phyloP scores from a whole-genome alignment of 2,888 invertebrate species.

The Drosophila merina region DNA sequence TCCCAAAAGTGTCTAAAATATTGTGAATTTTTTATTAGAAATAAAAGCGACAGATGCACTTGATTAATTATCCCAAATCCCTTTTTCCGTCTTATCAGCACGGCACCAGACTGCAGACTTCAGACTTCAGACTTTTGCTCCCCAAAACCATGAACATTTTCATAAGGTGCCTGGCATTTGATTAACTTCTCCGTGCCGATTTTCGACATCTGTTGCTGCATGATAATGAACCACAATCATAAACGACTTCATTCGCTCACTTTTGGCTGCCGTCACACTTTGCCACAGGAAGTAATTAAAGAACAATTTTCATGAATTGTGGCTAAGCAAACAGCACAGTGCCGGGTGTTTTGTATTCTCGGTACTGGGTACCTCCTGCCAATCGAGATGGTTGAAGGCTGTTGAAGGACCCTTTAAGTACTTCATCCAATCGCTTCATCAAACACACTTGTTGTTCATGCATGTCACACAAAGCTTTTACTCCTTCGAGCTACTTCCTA shows the following conservation, averaged over 20 bases:
- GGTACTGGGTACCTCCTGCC: neutral
- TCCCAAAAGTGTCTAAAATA: neutral
- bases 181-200: slow-evolving; percentile 58
- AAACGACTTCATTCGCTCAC: slow-evolving; percentile 42
- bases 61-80: slow-evolving; percentile 67
- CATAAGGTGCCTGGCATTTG: slow-evolving; percentile 49
- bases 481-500: slow-evolving; percentile 21
- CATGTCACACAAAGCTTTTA: slow-evolving; percentile 39
- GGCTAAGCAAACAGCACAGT: slow-evolving; percentile 36
- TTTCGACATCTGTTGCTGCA: slow-evolving; percentile 68
- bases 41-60: slow-evolving; percentile 56
- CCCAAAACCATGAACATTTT: neutral
- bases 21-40: slow-evolving; percentile 57
- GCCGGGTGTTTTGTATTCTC: neutral
- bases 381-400: slow-evolving; percentile 10
- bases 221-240: slow-evolving; percentile 67
- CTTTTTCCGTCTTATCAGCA: slow-evolving; percentile 47
- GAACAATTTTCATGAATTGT: slow-evolving; percentile 64
- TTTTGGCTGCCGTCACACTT: slow-evolving; percentile 33
- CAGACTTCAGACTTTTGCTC: too few relatives aligned
- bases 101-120: neutral
- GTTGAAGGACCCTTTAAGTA: slow-evolving; percentile 29
- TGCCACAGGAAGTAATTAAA: slow-evolving; percentile 70
- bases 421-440: slow-evolving; percentile 63
- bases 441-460: slow-evolving; percentile 61